Conservation (phyloP, 2,888 invertebrate genomes). For the Coenonympha glycerion region DNA sequence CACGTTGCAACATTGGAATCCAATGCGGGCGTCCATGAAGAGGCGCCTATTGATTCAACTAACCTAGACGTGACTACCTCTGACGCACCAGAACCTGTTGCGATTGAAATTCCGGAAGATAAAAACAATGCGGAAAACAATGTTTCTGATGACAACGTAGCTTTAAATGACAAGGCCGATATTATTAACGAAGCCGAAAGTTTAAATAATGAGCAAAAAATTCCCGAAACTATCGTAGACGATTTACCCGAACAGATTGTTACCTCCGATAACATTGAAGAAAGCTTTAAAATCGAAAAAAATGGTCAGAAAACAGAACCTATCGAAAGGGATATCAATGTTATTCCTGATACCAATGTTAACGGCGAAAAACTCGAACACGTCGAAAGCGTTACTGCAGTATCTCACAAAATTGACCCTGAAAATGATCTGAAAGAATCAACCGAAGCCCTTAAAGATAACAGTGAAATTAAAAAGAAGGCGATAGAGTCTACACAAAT, state of each 20-base stretch:
- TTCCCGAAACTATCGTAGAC: constrained; percentile 7
- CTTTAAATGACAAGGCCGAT: constrained; percentile 2
- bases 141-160: background rate
- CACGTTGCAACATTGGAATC: background rate
- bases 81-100: constrained; percentile 1
- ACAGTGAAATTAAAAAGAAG: background rate
- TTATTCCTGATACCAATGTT: too few species aligned
- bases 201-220: background rate
- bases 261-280: background rate
- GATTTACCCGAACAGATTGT: background rate
- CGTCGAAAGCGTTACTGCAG: background rate
- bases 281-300: background rate
- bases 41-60: background rate
- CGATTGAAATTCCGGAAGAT: constrained; percentile 8
- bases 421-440: constrained; percentile 1
- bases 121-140: constrained; percentile 1
- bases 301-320: background rate
- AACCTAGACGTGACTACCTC: background rate
- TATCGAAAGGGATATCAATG: constrained; percentile 5
- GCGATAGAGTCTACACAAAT: constrained; percentile 1
- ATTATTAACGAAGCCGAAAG: constrained; percentile 1
- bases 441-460: background rate
- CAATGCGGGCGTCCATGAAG: background rate
- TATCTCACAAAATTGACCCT: background rate
- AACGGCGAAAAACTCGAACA: too few species aligned